Evolutionary conservation across 2,888 invertebrate species (phyloP).

Genomic region (Choreutis nemorana): DNA sequence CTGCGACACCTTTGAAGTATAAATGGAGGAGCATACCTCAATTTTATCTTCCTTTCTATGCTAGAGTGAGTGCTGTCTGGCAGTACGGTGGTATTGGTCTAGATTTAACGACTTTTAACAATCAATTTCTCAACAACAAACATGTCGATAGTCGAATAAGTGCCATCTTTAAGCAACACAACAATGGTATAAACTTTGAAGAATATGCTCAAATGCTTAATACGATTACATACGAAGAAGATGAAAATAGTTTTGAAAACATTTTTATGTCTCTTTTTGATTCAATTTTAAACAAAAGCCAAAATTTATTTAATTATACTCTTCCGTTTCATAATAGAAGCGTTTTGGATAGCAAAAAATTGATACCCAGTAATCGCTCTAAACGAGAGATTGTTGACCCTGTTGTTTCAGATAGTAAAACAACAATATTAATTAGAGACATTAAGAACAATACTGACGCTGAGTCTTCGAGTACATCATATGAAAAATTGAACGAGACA

Average conservation of each 20-base stretch:
- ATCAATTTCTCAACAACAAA: conserved; percentile 20
- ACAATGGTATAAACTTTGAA: conserved; percentile 33
- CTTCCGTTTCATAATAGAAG: too few relatives aligned
- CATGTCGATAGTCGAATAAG: conserved; percentile 22
- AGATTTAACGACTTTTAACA: conserved; percentile 30
- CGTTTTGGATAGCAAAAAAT: too few relatives aligned
- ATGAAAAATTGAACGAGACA: too few relatives aligned
- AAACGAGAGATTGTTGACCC: conserved; percentile 22
- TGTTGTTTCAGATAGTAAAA: conserved; percentile 7
- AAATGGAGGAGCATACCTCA: conserved; percentile 55
- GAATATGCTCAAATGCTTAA: conserved; percentile 30
- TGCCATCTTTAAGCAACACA: conserved; percentile 39
- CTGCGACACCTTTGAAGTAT: conserved; percentile 48
- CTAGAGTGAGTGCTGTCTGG: conserved; percentile 61
- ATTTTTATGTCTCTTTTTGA: conserved; percentile 25
- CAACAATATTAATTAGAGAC: conserved; percentile 6
- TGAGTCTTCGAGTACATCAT: too few relatives aligned
- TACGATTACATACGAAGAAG: conserved; percentile 28
- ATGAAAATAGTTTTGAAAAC: conserved; percentile 31
- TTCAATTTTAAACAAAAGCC: conserved; percentile 30
- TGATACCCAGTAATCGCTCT: too few relatives aligned
- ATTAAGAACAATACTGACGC: too few relatives aligned
- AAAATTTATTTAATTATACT: conserved; percentile 25
- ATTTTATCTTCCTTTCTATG: conserved; percentile 50
- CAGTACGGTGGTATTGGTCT: conserved; percentile 60